phyloP scores from a whole-genome alignment of 2,113 vertebrate species.

The Lampris megalopsis region DNA sequence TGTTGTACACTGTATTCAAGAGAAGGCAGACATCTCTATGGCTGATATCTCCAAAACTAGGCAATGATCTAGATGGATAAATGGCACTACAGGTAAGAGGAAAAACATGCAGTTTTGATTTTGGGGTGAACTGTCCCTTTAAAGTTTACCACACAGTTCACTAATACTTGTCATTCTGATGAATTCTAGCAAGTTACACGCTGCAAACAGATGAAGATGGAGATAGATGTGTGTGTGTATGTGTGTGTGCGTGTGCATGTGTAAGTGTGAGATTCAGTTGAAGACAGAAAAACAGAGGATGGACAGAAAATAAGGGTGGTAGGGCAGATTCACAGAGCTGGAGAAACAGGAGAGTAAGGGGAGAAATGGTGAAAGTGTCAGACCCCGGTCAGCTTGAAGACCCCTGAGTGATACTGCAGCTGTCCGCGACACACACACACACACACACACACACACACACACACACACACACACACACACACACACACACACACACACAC shows the following conservation, averaged over 20 bases:
- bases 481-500: neutral
- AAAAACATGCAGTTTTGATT: too few species aligned
- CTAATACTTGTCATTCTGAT: too few species aligned
- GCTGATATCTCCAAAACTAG: too few species aligned
- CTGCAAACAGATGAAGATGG: neutral
- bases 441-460: slow-evolving; percentile 5
- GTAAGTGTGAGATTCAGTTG: neutral
- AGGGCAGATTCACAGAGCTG: slow-evolving; percentile 34
- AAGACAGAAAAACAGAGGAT: slow-evolving; percentile 4
- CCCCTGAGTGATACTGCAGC: slow-evolving; percentile 63
- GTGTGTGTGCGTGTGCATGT: neutral
- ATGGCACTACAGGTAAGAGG: too few species aligned
- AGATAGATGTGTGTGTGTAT: neutral
- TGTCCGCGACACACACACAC: slow-evolving; percentile 44
- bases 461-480: neutral
- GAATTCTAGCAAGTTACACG: too few species aligned
- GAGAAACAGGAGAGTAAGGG: slow-evolving; percentile 26
- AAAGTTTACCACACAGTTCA: too few species aligned
- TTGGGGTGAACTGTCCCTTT: too few species aligned
- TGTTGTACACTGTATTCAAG: too few species aligned
- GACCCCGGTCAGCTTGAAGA: slow-evolving; percentile 47
- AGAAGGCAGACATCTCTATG: too few species aligned
- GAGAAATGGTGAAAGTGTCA: slow-evolving; percentile 49
- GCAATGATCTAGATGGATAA: too few species aligned
- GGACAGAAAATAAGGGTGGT: slow-evolving; percentile 1